Evolutionary conservation across 2,113 vertebrate species (phyloP).

Genomic region (Barnardius zonarius): DNA sequence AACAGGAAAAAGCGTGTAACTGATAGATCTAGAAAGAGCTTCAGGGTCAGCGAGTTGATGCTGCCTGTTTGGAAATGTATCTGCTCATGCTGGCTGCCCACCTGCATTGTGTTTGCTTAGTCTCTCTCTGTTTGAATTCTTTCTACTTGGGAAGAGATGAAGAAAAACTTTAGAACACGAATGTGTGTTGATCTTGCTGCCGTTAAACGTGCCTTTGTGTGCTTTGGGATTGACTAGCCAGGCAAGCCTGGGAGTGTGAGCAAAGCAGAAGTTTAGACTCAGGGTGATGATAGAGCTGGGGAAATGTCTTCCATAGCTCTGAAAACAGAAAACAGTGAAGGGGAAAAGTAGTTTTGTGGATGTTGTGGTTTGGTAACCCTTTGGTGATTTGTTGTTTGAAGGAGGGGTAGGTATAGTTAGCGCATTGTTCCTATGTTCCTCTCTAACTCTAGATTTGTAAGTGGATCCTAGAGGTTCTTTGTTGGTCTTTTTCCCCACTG

Average conservation of each 20-base stretch:
- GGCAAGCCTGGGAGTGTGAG: not conserved
- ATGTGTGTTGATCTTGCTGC: not conserved
- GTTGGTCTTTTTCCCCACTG: not conserved
- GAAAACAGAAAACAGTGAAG: fast-evolving
- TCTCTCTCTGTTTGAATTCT: not conserved
- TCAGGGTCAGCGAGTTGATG: not conserved
- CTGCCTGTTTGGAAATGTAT: not conserved
- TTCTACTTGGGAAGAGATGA: not conserved
- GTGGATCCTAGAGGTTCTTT: not conserved
- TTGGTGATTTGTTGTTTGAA: not conserved
- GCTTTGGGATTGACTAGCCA: not conserved
- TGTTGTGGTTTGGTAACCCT: not conserved
- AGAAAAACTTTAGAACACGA: not conserved
- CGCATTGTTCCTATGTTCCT: not conserved
- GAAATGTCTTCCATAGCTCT: not conserved
- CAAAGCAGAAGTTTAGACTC: not conserved
- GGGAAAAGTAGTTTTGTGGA: not conserved
- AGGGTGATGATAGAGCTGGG: not conserved
- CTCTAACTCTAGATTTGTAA: not conserved
- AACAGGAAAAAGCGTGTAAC: not conserved
- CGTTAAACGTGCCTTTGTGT: not conserved
- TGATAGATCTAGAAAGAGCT: not conserved
- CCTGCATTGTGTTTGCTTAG: not conserved
- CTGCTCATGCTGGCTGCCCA: not conserved
- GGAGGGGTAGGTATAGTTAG: not conserved